Evolutionary conservation across 2,888 invertebrate species (phyloP).

Genomic region (Azorinus chamasolen): DNA sequence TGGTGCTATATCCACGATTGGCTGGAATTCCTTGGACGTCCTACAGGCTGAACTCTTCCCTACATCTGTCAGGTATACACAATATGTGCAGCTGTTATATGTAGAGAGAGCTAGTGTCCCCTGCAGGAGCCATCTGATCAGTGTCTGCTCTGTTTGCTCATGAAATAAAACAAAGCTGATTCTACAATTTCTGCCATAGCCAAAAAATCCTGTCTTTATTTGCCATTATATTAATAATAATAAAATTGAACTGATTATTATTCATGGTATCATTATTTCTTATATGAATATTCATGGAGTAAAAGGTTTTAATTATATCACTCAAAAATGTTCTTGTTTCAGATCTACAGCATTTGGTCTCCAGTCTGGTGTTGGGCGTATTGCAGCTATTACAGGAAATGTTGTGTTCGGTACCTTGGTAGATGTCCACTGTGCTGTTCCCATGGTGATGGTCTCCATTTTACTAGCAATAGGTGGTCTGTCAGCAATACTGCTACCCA

Average conservation of each 20-base stretch:
- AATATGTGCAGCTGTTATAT: too few relatives aligned
- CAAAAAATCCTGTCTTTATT: too few relatives aligned
- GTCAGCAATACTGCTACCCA: constrained; percentile 95
- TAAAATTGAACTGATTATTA: too few relatives aligned
- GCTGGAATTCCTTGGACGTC: constrained; percentile 93
- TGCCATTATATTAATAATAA: too few relatives aligned
- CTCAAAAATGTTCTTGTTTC: constrained; percentile 52
- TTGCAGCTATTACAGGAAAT: constrained; percentile 96
- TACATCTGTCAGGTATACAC: constrained; percentile 92
- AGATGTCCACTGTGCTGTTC: constrained; percentile 95
- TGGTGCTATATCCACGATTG: constrained; percentile 86
- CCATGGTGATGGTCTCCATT: constrained; percentile 95
- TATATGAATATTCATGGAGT: too few relatives aligned
- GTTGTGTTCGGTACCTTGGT: constrained; percentile 95
- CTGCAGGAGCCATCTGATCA: too few relatives aligned
- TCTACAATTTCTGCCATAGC: too few relatives aligned
- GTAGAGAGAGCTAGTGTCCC: too few relatives aligned
- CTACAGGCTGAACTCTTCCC: constrained; percentile 97
- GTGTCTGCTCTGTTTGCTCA: too few relatives aligned
- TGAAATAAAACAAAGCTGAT: too few relatives aligned
- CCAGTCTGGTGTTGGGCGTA: constrained; percentile 95
- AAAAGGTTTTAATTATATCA: too few relatives aligned
- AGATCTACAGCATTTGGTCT: constrained; percentile 96
- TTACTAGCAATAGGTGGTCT: constrained; percentile 95
- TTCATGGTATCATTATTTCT: too few relatives aligned